phyloP scores from a whole-genome alignment of 1,140 invertebrate species.

The Camponotus floridanus region DNA sequence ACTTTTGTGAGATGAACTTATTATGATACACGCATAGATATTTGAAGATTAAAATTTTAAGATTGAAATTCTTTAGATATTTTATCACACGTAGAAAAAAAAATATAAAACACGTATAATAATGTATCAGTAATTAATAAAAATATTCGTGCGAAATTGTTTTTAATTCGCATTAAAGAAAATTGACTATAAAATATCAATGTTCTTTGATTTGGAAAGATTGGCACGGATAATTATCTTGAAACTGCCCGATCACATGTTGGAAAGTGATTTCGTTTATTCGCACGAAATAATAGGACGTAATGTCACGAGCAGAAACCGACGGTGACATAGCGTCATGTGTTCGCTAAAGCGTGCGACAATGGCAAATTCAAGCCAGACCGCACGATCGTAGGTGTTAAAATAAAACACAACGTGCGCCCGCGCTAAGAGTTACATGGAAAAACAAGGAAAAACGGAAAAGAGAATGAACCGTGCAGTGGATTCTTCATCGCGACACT shows the following conservation, averaged over 20 bases:
- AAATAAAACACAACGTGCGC: slow-evolving; percentile 53
- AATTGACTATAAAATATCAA: neutral
- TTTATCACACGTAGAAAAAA: neutral
- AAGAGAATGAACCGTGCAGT: slow-evolving; percentile 14
- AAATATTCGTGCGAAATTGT: neutral
- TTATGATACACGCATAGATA: neutral
- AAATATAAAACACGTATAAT: too few relatives aligned
- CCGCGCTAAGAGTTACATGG: slow-evolving; percentile 30
- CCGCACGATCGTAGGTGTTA: slow-evolving; percentile 38
- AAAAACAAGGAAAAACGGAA: neutral
- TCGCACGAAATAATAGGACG: slow-evolving; percentile 22
- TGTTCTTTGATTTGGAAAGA: neutral
- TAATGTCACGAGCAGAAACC: slow-evolving; percentile 39
- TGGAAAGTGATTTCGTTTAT: slow-evolving; percentile 28
- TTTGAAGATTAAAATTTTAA: neutral
- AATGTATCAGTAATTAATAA: neutral
- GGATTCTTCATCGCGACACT: slow-evolving; percentile 59
- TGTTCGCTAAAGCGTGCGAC: neutral
- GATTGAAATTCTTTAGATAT: neutral
- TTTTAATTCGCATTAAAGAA: neutral
- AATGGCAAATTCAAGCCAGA: slow-evolving; percentile 25
- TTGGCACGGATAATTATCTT: slow-evolving; percentile 14
- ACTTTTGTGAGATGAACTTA: neutral
- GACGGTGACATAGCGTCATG: slow-evolving; percentile 23
- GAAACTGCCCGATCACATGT: neutral